Conservation (phyloP, 2,113 vertebrate species). For the Sakesphorus luctuosus region DNA sequence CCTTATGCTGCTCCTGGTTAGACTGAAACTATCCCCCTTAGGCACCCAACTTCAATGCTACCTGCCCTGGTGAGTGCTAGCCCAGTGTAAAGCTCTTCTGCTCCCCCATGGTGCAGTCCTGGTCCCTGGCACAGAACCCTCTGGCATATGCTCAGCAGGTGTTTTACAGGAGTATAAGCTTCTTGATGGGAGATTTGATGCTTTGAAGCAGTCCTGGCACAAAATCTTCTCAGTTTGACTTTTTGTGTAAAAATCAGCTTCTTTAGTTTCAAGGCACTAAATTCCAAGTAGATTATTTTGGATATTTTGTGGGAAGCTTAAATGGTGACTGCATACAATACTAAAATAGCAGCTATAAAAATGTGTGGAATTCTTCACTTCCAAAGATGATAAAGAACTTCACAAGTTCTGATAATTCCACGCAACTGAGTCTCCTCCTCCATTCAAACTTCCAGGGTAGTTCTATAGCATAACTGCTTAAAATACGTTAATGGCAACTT, state of each 20-base stretch:
- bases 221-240: neutral
- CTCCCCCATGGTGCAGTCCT: neutral
- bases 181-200: neutral
- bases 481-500: neutral
- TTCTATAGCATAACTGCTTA: neutral
- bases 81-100: neutral
- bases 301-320: neutral
- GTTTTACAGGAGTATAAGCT: neutral
- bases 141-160: rapidly evolving
- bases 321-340: neutral
- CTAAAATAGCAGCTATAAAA: neutral
- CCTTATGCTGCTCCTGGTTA: neutral
- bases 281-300: neutral
- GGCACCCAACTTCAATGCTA: rapidly evolving
- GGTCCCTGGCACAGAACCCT: neutral
- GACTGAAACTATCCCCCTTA: neutral
- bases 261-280: neutral
- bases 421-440: neutral
- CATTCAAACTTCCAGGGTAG: neutral
- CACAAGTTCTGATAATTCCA: neutral
- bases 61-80: neutral
- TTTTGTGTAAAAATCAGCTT: neutral
- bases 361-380: neutral
- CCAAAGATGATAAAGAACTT: neutral
- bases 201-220: neutral